Conservation (phyloP, 2,888 invertebrate genomes). For the Mesorhabditis sp. region DNA sequence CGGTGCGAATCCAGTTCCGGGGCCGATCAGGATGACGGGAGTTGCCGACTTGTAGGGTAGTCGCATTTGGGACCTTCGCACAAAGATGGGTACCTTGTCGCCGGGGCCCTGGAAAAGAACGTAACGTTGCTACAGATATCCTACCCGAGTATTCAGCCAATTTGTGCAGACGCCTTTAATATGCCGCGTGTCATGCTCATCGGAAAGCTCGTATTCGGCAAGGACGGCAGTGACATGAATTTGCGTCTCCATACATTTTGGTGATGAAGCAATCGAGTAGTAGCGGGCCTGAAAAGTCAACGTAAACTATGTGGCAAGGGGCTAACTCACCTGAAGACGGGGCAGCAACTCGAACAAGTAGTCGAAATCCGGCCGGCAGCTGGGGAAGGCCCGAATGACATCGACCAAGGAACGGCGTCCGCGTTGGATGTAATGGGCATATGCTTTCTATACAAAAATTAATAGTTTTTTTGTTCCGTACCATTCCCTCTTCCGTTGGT, state of each 20-base stretch:
- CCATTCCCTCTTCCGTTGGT: constrained; percentile 77
- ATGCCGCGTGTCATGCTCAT: constrained; percentile 63
- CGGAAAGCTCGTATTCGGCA: constrained; percentile 81
- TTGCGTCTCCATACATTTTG: constrained; percentile 74
- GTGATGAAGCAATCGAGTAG: constrained; percentile 86
- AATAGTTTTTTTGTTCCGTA: constrained; percentile 55
- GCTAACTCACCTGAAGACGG: constrained; percentile 70
- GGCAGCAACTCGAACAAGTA: constrained; percentile 93
- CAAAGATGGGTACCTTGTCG: constrained; percentile 75
- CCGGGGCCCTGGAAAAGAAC: constrained; percentile 19
- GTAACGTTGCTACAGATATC: constrained; percentile 51
- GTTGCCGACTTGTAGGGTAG: constrained; percentile 83
- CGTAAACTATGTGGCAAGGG: neutral
- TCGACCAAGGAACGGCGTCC: constrained; percentile 88
- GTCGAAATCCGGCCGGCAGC: constrained; percentile 86
- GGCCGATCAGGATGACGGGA: constrained; percentile 95
- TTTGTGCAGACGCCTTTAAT: constrained; percentile 92
- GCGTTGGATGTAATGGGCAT: constrained; percentile 83
- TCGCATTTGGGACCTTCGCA: constrained; percentile 95
- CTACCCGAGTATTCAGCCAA: constrained; percentile 75
- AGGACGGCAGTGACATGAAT: constrained; percentile 96
- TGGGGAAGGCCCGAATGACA: constrained; percentile 86
- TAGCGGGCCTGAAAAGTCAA: constrained; percentile 67
- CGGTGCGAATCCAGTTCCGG: constrained; percentile 94
- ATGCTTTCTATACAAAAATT: constrained; percentile 65